These are phyloP conservation scores for Drosophila melanica DNA, from an alignment of 1,140 invertebrate species.

Conservation along the genomic window DNA sequence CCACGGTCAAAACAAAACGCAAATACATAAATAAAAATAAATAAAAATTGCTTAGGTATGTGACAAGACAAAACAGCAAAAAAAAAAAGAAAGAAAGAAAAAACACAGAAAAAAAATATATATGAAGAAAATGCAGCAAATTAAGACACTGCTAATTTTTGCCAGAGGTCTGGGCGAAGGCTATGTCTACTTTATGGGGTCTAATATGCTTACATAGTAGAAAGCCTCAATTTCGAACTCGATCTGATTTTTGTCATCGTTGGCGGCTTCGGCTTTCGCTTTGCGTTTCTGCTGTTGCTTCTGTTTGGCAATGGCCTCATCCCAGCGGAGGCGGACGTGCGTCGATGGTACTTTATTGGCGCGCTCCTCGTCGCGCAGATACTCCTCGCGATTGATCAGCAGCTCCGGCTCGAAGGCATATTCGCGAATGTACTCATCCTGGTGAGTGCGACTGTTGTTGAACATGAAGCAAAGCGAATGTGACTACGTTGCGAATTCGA, in stretches of 20 bases:
- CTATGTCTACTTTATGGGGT: background rate
- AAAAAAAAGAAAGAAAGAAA: background rate
- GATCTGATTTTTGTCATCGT: conserved; percentile 77
- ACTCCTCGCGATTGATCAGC: conserved; percentile 81
- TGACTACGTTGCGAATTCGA: conserved; percentile 22
- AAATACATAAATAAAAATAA: conserved; percentile 34
- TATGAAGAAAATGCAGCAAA: conserved; percentile 3
- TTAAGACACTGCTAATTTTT: conserved; percentile 34
- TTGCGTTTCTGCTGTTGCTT: conserved; percentile 62
- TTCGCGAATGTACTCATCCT: conserved; percentile 83
- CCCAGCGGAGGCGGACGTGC: conserved; percentile 71
- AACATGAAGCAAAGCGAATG: conserved; percentile 71
- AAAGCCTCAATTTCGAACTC: conserved; percentile 83
- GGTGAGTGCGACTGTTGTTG: conserved; percentile 69
- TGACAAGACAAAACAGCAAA: conserved; percentile 10
- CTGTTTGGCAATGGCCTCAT: conserved; percentile 75
- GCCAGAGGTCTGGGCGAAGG: conserved; percentile 50
- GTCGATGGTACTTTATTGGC: conserved; percentile 55
- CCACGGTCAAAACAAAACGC: conserved; percentile 40
- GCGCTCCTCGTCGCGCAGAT: conserved; percentile 69
- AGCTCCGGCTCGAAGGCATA: conserved; percentile 83
- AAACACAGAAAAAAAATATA: conserved; percentile 8
- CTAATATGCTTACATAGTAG: conserved; percentile 77
- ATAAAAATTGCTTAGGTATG: conserved; percentile 24
- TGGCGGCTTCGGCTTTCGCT: conserved; percentile 49